Conservation (phyloP, 2,888 invertebrate species). For the Leptura quadrifasciata region DNA sequence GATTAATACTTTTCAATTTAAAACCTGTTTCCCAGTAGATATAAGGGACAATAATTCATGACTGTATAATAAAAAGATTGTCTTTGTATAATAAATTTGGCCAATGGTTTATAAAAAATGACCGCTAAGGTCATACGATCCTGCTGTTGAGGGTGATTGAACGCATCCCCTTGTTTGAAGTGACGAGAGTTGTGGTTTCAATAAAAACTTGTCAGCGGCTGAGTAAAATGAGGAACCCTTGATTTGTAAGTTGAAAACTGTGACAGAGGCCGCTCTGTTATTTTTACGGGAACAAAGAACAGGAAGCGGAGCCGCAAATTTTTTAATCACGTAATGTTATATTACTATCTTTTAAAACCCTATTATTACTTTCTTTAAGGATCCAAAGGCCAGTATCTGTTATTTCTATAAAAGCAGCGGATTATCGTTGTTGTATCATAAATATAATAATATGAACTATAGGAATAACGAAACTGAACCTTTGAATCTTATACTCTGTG, state of each 20-base stretch:
- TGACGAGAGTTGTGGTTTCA: slow-evolving; percentile 48
- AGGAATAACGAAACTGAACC: no score
- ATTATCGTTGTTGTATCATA: no score
- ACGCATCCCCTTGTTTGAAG: slow-evolving; percentile 42
- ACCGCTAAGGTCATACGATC: slow-evolving; percentile 43
- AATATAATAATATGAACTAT: no score
- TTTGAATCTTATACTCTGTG: no score
- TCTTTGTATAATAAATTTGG: slow-evolving; percentile 46
- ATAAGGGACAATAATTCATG: slow-evolving; percentile 40
- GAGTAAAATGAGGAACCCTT: slow-evolving; percentile 34
- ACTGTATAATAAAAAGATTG: slow-evolving; percentile 49
- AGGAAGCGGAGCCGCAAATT: not conserved
- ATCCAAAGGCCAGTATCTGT: no score
- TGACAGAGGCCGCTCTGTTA: slow-evolving; percentile 27
- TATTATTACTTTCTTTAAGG: not conserved
- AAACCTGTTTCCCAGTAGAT: slow-evolving; percentile 34
- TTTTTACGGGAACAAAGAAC: slow-evolving; percentile 25
- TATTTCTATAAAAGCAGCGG: no score
- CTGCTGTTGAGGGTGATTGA: slow-evolving; percentile 43
- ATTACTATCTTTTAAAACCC: not conserved
- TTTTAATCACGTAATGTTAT: not conserved
- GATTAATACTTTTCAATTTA: slow-evolving; percentile 40
- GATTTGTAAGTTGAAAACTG: slow-evolving; percentile 27
- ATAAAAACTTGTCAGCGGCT: slow-evolving; percentile 29
- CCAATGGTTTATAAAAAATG: slow-evolving; percentile 44